These are phyloP conservation scores for Ephialtes manifestator DNA, from an alignment of 2,888 invertebrate genomes.

Conservation along the genomic window DNA sequence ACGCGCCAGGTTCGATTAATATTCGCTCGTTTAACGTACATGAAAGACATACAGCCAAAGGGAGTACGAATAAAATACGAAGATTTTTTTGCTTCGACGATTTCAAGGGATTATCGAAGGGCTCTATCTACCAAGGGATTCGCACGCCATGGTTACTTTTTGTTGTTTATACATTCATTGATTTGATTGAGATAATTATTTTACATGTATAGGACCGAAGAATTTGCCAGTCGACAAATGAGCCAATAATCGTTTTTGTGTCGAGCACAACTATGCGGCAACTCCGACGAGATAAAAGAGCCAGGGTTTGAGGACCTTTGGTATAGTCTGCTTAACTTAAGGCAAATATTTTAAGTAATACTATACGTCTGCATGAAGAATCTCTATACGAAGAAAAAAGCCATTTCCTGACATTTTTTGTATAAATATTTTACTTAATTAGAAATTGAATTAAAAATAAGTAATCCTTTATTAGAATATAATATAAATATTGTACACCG, in stretches of 20 bases:
- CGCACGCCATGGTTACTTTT: not conserved
- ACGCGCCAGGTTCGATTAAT: constrained; percentile 68
- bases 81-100: constrained; percentile 56
- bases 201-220: constrained; percentile 15
- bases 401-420: too few relatives aligned
- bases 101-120: constrained; percentile 44
- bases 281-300: constrained; percentile 1
- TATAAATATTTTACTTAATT: too few relatives aligned
- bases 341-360: too few relatives aligned
- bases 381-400: not conserved
- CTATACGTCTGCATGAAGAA: too few relatives aligned
- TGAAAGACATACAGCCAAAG: constrained; percentile 3
- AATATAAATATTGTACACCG: too few relatives aligned
- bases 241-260: constrained; percentile 30
- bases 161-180: not conserved
- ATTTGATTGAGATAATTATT: constrained; percentile 27
- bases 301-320: not conserved
- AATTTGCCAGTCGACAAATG: constrained; percentile 37
- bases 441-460: too few relatives aligned
- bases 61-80: constrained; percentile 9
- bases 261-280: not conserved
- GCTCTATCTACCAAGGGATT: not conserved
- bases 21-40: constrained; percentile 57
- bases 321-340: not conserved
- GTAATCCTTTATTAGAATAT: too few relatives aligned